Conservation (phyloP, 2,113 vertebrate genomes). For the Sorex fumeus region DNA sequence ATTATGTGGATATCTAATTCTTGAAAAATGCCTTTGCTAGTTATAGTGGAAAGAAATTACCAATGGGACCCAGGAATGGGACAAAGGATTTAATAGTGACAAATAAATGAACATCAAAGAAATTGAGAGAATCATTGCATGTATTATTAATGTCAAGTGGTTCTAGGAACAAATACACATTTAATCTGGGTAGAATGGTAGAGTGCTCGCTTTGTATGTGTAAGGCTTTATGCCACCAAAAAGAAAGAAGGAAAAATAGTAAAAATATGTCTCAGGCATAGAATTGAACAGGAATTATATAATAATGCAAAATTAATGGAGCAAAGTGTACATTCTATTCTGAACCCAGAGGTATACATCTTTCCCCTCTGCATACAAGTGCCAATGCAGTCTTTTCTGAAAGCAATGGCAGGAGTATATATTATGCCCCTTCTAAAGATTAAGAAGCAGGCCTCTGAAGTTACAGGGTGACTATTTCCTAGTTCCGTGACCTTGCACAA, state of each 20-base stretch:
- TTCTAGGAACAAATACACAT: too few relatives aligned
- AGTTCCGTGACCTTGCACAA: background rate
- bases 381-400: background rate
- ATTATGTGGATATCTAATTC: background rate
- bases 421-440: background rate
- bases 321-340: background rate
- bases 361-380: background rate
- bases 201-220: too few relatives aligned
- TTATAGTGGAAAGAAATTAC: constrained; percentile 23
- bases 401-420: background rate
- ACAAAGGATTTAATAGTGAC: background rate
- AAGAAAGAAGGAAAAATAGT: background rate
- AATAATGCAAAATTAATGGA: background rate
- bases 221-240: too few relatives aligned
- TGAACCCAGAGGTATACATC: background rate
- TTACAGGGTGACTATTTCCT: background rate
- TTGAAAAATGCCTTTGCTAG: constrained; percentile 39
- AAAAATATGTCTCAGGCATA: background rate
- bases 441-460: background rate
- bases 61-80: background rate
- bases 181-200: too few relatives aligned
- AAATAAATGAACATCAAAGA: constrained; percentile 22
- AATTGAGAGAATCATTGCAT: background rate
- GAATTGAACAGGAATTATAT: background rate
- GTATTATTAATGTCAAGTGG: too few relatives aligned